Conservation (phyloP, 1,140 invertebrate species). For the Danaus plexippus region DNA sequence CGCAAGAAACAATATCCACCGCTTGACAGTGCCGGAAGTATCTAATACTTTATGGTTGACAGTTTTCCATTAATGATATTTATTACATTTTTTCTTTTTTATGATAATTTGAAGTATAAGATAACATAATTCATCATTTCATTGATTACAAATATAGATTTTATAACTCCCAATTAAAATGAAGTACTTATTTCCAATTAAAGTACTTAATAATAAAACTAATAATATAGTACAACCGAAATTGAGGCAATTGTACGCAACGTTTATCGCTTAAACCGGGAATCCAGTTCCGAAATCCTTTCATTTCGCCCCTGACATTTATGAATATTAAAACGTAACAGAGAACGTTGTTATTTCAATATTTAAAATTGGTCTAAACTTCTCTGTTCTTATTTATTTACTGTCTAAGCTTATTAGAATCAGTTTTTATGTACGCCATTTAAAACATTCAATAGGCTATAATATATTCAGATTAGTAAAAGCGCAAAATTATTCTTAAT, state of each 20-base stretch:
- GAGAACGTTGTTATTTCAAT: constrained; percentile 34
- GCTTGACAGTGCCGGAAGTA: constrained; percentile 32
- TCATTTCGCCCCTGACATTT: constrained; percentile 41
- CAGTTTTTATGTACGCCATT: too few species aligned
- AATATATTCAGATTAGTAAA: too few species aligned
- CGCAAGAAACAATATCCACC: constrained; percentile 29
- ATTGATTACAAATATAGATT: too few species aligned
- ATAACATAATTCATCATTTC: too few species aligned
- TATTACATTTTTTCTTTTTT: too few species aligned
- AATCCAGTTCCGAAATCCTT: constrained; percentile 34
- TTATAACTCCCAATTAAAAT: too few species aligned
- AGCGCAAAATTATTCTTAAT: too few species aligned
- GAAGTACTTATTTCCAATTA: constrained; percentile 39
- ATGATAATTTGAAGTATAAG: too few species aligned
- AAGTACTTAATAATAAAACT: constrained; percentile 52
- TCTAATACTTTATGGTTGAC: constrained; percentile 27
- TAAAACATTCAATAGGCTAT: too few species aligned
- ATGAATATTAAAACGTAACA: constrained; percentile 45
- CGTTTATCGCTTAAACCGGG: constrained; percentile 34
- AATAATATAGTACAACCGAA: constrained; percentile 35
- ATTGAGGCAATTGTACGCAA: constrained; percentile 35
- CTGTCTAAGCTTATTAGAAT: too few species aligned
- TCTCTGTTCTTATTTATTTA: too few species aligned
- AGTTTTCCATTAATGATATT: constrained; percentile 7
- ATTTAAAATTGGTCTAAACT: constrained; percentile 18